A percentile compares a stretch with the other conserved stretches of the same genome.
Evolutionary conservation across 2,888 invertebrate genomes (phyloP).

Genomic region (Lampropteryx suffumata): DNA sequence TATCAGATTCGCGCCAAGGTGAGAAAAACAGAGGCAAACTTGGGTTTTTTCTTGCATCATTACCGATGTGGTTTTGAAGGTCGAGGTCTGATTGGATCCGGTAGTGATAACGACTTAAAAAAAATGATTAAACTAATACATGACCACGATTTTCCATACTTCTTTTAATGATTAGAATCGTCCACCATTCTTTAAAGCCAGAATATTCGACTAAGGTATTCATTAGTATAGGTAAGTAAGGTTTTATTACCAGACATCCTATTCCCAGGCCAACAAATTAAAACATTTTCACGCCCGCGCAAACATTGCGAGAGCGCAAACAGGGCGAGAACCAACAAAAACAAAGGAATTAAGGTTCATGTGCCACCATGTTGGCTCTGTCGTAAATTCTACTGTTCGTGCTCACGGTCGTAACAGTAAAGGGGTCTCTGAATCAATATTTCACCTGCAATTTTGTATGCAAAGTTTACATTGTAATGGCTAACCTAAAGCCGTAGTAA

Average conservation of each 20-base stretch:
- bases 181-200: too few species aligned
- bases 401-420: conserved; percentile 21
- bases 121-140: too few species aligned
- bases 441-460: conserved; percentile 24
- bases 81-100: too few species aligned
- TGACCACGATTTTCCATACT: too few species aligned
- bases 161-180: too few species aligned
- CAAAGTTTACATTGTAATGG: conserved; percentile 11
- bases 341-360: conserved; percentile 13
- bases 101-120: too few species aligned
- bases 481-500: neutral
- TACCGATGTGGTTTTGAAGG: too few species aligned
- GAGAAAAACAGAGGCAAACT: too few species aligned
- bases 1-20: conserved; percentile 5
- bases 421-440: conserved; percentile 30
- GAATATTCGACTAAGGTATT: too few species aligned
- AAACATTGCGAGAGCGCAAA: conserved; percentile 12
- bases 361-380: conserved; percentile 15
- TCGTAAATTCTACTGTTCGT: conserved; percentile 25
- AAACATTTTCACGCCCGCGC: conserved; percentile 26
- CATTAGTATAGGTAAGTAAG: too few species aligned
- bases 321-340: conserved; percentile 12
- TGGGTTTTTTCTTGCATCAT: too few species aligned
- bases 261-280: conserved; percentile 23
- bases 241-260: neutral